Conservation (phyloP, 1,140 invertebrate genomes). For the Microplitis mediator region DNA sequence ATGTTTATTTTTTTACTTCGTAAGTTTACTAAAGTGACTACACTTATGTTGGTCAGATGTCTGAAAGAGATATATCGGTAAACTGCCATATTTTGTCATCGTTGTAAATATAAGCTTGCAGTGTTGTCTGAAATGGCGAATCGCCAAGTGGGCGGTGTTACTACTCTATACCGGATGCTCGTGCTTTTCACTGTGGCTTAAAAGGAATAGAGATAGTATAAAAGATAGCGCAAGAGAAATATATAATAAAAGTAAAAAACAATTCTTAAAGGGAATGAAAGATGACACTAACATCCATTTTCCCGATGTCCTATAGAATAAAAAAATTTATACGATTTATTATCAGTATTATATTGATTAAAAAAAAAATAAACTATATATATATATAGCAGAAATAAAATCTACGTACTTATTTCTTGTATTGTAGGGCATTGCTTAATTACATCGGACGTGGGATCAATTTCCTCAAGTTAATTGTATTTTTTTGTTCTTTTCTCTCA, state of each 20-base stretch:
- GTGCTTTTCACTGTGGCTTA: neutral
- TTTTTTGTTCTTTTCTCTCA: too few relatives aligned
- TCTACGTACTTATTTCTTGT: too few relatives aligned
- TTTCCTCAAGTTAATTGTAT: too few relatives aligned
- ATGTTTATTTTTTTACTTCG: too few relatives aligned
- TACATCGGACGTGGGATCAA: too few relatives aligned
- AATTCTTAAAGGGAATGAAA: neutral
- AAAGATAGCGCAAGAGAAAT: too few relatives aligned
- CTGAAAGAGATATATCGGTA: conserved; percentile 34
- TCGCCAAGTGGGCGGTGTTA: conserved; percentile 50
- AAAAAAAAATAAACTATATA: neutral
- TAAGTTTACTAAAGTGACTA: too few relatives aligned
- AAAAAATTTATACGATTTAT: neutral
- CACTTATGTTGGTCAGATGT: too few relatives aligned
- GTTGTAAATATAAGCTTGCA: conserved; percentile 39
- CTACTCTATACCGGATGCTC: neutral
- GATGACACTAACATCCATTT: neutral
- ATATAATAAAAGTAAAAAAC: neutral
- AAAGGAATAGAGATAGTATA: neutral
- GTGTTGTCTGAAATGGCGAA: conserved; percentile 41
- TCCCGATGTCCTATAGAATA: neutral
- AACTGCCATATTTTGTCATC: conserved; percentile 49
- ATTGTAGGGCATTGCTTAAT: too few relatives aligned
- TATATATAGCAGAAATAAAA: too few relatives aligned
- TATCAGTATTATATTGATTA: neutral